A percentile compares a stretch with the other conserved stretches of the same genome.
Conservation (phyloP, 2,888 invertebrate species). For the Cerastis leucographa region DNA sequence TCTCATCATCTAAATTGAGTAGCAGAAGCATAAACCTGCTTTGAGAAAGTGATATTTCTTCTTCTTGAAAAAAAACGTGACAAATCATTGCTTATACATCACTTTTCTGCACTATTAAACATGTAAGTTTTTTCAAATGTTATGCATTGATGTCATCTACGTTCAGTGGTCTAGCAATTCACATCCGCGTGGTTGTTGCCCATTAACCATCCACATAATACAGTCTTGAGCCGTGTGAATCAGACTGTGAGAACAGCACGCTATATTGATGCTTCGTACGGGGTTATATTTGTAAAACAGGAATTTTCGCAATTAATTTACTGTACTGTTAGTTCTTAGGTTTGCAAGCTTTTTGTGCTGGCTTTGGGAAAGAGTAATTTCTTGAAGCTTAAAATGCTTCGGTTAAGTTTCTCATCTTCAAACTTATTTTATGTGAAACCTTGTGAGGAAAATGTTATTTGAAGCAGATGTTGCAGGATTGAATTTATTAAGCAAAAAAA, state of each 20-base stretch:
- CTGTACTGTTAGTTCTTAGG: conserved; percentile 44
- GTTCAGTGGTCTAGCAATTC: conserved; percentile 75
- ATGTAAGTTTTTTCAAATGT: conserved; percentile 57
- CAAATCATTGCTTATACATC: conserved; percentile 25
- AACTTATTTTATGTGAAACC: neutral
- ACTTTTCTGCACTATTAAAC: conserved; percentile 76
- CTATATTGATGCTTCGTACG: conserved; percentile 68
- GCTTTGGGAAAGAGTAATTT: conserved; percentile 7
- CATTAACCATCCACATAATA: conserved; percentile 71
- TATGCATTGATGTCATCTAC: conserved; percentile 65
- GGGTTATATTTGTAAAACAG: conserved; percentile 36
- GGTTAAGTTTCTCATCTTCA: neutral
- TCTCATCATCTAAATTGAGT: neutral
- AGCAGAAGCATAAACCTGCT: neutral
- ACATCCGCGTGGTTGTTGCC: conserved; percentile 75
- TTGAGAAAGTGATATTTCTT: neutral
- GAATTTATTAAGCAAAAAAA: neutral
- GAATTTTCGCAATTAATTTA: conserved; percentile 51
- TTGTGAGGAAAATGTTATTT: neutral
- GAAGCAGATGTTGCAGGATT: neutral
- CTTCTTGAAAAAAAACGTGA: conserved; percentile 1
- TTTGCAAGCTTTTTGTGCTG: conserved; percentile 10
- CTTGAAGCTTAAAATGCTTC: neutral
- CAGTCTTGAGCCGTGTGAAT: conserved; percentile 80
- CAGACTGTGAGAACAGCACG: conserved; percentile 85